Evolutionary conservation across 2,888 invertebrate species (phyloP).

Genomic region (Cacoxenus indagator): DNA sequence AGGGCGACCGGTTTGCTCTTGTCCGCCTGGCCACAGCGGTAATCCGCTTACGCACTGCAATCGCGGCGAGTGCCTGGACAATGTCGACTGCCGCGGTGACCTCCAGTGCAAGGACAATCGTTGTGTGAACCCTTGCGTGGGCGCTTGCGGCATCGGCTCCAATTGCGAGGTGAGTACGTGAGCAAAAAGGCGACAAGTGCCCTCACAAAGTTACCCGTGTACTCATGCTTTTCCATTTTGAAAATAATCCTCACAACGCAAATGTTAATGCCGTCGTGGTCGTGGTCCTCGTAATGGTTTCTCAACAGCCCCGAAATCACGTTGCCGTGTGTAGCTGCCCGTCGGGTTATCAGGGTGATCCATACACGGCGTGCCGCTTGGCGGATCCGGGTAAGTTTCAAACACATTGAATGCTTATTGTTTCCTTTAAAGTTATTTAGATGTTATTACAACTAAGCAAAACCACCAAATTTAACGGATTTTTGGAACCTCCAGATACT

Average conservation of each 20-base stretch:
- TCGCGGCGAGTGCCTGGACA: conserved; percentile 82
- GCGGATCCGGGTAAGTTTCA: conserved; percentile 79
- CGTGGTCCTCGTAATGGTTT: neutral
- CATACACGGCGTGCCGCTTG: conserved; percentile 79
- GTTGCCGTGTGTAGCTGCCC: conserved; percentile 85
- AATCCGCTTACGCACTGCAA: conserved; percentile 83
- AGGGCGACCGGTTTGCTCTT: conserved; percentile 85
- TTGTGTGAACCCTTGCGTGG: conserved; percentile 84
- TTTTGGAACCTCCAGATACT: too few species aligned
- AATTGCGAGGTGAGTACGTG: conserved; percentile 77
- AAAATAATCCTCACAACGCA: neutral
- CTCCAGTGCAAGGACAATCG: conserved; percentile 82
- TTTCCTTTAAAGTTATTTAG: too few species aligned
- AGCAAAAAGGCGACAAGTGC: neutral
- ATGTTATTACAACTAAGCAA: too few species aligned
- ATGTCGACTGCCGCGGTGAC: conserved; percentile 81
- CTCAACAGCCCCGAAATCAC: conserved; percentile 76
- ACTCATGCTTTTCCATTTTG: neutral
- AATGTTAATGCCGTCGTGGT: neutral
- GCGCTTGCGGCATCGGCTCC: conserved; percentile 82
- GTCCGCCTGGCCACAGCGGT: conserved; percentile 83
- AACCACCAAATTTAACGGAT: too few species aligned
- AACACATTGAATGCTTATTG: neutral
- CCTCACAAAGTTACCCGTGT: neutral
- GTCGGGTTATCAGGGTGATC: conserved; percentile 83